phyloP scores from a whole-genome alignment of 2,797 vertebrate species.

The Onychomys torridus region DNA sequence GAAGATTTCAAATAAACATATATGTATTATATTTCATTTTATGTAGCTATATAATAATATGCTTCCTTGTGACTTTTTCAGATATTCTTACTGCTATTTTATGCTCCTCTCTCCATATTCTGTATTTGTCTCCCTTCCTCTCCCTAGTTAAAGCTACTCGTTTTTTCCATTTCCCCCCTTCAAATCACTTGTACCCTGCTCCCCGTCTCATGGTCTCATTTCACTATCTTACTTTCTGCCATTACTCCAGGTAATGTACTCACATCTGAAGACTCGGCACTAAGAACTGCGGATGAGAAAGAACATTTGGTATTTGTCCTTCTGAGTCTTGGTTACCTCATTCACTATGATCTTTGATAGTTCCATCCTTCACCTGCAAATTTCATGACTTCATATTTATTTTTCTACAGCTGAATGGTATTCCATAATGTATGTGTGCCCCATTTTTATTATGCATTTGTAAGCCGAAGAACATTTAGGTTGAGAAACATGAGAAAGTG shows the following conservation, averaged over 20 bases:
- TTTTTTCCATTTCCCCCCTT: not conserved
- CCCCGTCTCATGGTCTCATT: not conserved
- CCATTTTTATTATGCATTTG: not conserved
- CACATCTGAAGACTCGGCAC: not conserved
- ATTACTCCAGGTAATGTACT: not conserved
- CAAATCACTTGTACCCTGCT: not conserved
- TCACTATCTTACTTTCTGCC: not conserved
- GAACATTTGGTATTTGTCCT: not conserved
- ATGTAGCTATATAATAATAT: not conserved
- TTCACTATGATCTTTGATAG: not conserved
- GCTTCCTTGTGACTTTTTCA: not conserved
- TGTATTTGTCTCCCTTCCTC: not conserved
- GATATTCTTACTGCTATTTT: not conserved
- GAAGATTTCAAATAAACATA: no score
- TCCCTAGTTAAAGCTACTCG: not conserved
- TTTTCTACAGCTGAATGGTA: not conserved
- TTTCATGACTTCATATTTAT: not conserved
- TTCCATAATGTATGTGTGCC: not conserved
- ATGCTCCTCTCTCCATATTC: not conserved
- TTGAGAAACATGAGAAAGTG: not conserved
- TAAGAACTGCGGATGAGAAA: not conserved
- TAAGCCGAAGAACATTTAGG: not conserved
- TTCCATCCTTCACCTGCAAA: not conserved
- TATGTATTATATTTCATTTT: no score
- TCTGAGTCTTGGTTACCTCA: not conserved